Percentiles rank a stretch among this genome's conserved stretches.
These are phyloP conservation scores for Zeugodacus cucurbitae DNA, from an alignment of 1,140 invertebrate species.

Conservation along the genomic window DNA sequence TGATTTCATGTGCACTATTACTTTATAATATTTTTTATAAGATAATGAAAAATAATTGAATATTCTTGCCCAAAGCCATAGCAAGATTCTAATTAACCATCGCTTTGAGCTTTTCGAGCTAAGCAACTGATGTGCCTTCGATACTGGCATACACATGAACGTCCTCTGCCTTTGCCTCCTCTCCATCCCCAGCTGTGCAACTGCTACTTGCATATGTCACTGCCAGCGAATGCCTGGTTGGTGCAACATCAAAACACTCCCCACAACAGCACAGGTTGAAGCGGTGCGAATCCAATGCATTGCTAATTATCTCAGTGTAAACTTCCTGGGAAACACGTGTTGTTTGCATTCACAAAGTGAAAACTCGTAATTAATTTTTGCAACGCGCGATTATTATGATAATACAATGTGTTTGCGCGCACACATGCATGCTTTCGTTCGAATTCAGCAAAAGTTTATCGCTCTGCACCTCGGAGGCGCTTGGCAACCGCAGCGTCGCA, in stretches of 20 bases:
- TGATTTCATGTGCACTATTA: too few species aligned
- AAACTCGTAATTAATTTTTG: background rate
- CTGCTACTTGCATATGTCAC: background rate
- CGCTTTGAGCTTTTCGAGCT: too few species aligned
- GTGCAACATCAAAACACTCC: background rate
- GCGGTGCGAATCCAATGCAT: background rate
- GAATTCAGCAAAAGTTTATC: background rate
- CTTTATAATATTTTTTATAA: too few species aligned
- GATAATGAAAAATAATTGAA: too few species aligned
- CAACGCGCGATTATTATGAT: background rate
- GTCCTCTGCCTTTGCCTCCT: too few species aligned
- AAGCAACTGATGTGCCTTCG: too few species aligned
- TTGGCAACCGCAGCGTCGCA: background rate
- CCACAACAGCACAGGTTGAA: background rate
- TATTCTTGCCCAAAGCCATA: too few species aligned
- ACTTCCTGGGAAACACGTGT: background rate
- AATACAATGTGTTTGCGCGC: background rate
- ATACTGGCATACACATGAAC: too few species aligned
- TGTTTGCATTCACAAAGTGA: background rate
- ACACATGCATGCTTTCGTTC: background rate
- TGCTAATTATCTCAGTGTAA: background rate
- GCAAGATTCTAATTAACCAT: too few species aligned
- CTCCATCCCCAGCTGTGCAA: background rate
- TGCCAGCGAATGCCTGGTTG: background rate
- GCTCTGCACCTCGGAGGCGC: background rate